Base-by-base conservation (phyloP, 2,888 invertebrate species). In the Hoplodrina ambigua region DNA sequence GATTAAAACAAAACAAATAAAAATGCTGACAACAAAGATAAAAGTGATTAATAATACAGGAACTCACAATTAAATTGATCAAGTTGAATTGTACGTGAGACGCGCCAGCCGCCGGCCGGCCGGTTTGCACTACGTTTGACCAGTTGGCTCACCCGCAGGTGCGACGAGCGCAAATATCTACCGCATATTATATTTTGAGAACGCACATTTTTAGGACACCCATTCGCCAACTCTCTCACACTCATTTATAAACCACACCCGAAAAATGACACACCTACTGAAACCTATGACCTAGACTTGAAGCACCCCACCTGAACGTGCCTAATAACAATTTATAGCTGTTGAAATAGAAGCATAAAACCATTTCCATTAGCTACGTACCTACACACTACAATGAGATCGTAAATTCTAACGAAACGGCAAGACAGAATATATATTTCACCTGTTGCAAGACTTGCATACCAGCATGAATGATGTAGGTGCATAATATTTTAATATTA, bases 171-270 rank as follows among this genome's bases (percentile, higher is more conserved):
- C 87, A 88, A 92, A 92, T 89, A 90, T 89, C 91, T 91, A 92
- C 87, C 87, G 89, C 92, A 88, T 90, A 91, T 88, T 92, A 92
- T 94, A 94, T 94, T 94, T 93, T 90, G 85, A 91, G 93, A 91
- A 82, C 85, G 85, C 86, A 84, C 90, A 90, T 90, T 91, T 90
- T 92, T 91, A 89, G 86, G 88, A 89, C 88, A 83, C 83, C 50
- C 80, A 79, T 81, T 81, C 85, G 72, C 85, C 74, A 76, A 88
- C 90, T 89, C 89, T 84, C 81, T 91, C 89, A 81, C 84, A 65
- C 86, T 69, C 70, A 76, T 71, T 76, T 71, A 73, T 64, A 70
- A n/a, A 54, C 52, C 44, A 58, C 49, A 57, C 46, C 54, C 60
- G 77, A 80, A 80, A 80, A 75, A 67, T 67, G 53, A 78, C 73